A percentile compares a stretch with the other conserved stretches of the same genome.
Conservation (phyloP, 2,113 vertebrate species). For the Mystacornis crossleyi region DNA sequence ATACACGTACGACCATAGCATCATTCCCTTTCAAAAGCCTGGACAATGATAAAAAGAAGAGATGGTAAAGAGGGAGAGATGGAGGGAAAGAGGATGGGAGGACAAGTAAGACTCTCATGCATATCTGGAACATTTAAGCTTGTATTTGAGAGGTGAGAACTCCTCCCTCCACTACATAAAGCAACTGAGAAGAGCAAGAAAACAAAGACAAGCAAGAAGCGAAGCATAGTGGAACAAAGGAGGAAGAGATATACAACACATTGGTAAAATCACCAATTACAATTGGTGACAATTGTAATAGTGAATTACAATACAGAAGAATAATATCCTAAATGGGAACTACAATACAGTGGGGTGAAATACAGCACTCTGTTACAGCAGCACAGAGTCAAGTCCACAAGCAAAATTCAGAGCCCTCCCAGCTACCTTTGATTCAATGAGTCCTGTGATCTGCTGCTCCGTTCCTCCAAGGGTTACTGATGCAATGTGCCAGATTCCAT, state of each 20-base stretch:
- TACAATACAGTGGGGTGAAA: neutral
- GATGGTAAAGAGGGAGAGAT: neutral
- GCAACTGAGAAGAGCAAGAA: neutral
- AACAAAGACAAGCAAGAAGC: neutral
- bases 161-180: neutral
- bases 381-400: neutral
- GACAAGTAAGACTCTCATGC: neutral
- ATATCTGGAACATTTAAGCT: neutral
- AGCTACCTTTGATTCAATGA: conserved; percentile 66
- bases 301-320: neutral
- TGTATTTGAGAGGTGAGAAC: neutral
- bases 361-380: neutral
- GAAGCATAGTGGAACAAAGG: neutral
- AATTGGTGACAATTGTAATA: too few species aligned
- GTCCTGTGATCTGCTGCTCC: conserved; percentile 61
- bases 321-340: neutral
- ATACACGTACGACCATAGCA: fast-evolving
- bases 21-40: neutral
- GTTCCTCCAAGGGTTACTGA: conserved; percentile 66
- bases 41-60: neutral
- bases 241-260: neutral
- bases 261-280: too few species aligned
- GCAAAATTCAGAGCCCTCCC: conserved; percentile 21
- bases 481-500: conserved; percentile 69
- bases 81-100: neutral